Percentiles rank a stretch among this genome's conserved stretches.
phyloP scores from a whole-genome alignment of 1,140 invertebrate genomes.

The Diorhabda elongata region DNA sequence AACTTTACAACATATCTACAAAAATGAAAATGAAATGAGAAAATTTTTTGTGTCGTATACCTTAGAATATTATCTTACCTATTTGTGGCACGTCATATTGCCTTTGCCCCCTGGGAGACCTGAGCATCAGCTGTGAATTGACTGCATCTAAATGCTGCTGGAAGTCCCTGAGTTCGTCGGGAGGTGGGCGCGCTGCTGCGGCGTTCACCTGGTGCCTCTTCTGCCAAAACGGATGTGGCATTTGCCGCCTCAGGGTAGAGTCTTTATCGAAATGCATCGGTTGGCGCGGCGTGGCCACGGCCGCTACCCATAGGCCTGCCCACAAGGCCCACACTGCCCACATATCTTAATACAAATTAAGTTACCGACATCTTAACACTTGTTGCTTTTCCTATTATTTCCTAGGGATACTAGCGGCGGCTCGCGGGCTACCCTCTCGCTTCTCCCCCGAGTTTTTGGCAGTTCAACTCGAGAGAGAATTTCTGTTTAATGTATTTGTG shows the following conservation, averaged over 20 bases:
- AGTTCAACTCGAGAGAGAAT: neutral
- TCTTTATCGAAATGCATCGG: constrained; percentile 40
- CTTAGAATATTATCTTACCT: constrained; percentile 50
- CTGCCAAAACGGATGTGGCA: constrained; percentile 33
- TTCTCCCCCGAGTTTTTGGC: neutral
- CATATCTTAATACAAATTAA: neutral
- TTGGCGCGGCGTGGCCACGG: constrained; percentile 44
- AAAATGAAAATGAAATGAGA: no score
- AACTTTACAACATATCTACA: no score
- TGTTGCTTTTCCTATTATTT: neutral
- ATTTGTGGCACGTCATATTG: constrained; percentile 69
- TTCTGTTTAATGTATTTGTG: constrained; percentile 20
- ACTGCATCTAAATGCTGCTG: constrained; percentile 28
- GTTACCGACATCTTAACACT: constrained; percentile 8
- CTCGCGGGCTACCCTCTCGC: neutral
- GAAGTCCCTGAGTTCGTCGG: constrained; percentile 25
- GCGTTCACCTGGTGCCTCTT: constrained; percentile 32
- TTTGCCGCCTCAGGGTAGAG: constrained; percentile 29
- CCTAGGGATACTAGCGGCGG: constrained; percentile 3
- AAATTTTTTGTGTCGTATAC: no score
- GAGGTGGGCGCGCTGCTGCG: constrained; percentile 20
- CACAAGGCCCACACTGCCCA: constrained; percentile 43
- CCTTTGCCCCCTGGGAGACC: constrained; percentile 58
- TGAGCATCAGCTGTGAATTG: constrained; percentile 56
- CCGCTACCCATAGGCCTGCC: constrained; percentile 45